Base-by-base conservation (phyloP, 2,888 invertebrate genomes). In the Linyphia triangularis region DNA sequence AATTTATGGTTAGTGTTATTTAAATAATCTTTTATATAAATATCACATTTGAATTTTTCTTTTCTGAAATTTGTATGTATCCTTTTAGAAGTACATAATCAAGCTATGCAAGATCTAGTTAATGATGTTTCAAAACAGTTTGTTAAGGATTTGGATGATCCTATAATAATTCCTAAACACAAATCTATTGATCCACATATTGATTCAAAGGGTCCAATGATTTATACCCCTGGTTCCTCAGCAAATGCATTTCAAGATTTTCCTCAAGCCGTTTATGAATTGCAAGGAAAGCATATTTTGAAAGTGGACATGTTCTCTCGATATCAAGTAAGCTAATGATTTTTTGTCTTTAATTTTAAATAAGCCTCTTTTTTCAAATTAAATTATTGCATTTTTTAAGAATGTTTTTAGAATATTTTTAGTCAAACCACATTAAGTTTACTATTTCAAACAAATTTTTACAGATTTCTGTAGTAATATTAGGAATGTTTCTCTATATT, bases 261-360 rank as follows among this genome's bases (percentile, higher is more conserved):
- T 26, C 73, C 67, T 22, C 81, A 75, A 22, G 19, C 33, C 22
- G 88, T 88, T n/a, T 37, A 28, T 33, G 79, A 85, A 28, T 92
- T 96, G 30, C 93, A 94, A 59, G 96, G 96, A 3, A 96, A 96
- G 92, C 96, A 97, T 92, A 94, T 99, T 89, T 93, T 99, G 0
- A 95, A 96, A 0, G 98, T 97, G 0, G 96, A 96, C 91, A 95
- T 96, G 93, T 98, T 99, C 92, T 95, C 93, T 90, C 97, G 97
- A 93, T 97, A 98, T 89, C 93, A 92, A 26, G 89, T 89, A 70
- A 57, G 30, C n/a, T 7, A 13, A 13, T 13, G 28, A 61, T 61
- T 73, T 89, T 90, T 24, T 26, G 9, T 26, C 22, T 26, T 28
- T 28, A 3, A 24, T 10, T 65, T 10, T 19, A 69, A 19, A 33